These are phyloP conservation scores for Pogona vitticeps DNA, from an alignment of 2,113 vertebrate species.

Conservation along the genomic window DNA sequence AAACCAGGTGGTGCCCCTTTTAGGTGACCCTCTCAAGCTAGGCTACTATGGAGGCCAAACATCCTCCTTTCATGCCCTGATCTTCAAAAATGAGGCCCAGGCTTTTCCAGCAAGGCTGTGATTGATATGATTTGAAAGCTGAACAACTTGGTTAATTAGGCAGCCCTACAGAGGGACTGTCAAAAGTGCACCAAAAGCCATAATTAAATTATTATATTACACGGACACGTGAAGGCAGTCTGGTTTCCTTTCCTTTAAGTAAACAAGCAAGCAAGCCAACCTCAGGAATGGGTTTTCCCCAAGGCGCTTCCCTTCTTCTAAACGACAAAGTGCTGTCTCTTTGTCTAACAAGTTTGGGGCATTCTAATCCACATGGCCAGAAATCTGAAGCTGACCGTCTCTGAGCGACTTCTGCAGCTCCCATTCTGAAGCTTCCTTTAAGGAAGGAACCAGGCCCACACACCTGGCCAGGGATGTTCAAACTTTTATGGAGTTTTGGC, in stretches of 20 bases:
- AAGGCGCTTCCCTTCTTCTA: constrained; percentile 52
- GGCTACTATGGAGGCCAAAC: constrained; percentile 72
- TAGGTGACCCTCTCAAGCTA: constrained; percentile 56
- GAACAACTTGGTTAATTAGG: constrained; percentile 69
- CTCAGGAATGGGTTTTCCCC: constrained; percentile 51
- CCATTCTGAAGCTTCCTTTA: constrained; percentile 47
- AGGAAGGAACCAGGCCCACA: too few species aligned
- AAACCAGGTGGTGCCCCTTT: constrained; percentile 74
- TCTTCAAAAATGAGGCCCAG: constrained; percentile 75
- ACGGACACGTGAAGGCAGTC: constrained; percentile 46
- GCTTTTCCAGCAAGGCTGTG: constrained; percentile 68
- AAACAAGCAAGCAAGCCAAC: background rate
- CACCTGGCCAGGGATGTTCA: too few species aligned
- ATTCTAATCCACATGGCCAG: constrained; percentile 59
- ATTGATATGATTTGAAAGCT: constrained; percentile 71
- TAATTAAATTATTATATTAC: constrained; percentile 65
- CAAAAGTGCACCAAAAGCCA: constrained; percentile 39
- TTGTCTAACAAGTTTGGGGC: too few species aligned
- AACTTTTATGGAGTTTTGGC: too few species aligned
- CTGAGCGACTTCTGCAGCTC: constrained; percentile 56
- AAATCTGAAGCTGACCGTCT: constrained; percentile 62
- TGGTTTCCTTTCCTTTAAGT: constrained; percentile 43
- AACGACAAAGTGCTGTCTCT: too few species aligned
- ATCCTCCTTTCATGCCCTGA: constrained; percentile 71
- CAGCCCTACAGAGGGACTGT: constrained; percentile 48